Base-by-base conservation (phyloP, 2,113 vertebrate genomes). In the Merops nubicus region DNA sequence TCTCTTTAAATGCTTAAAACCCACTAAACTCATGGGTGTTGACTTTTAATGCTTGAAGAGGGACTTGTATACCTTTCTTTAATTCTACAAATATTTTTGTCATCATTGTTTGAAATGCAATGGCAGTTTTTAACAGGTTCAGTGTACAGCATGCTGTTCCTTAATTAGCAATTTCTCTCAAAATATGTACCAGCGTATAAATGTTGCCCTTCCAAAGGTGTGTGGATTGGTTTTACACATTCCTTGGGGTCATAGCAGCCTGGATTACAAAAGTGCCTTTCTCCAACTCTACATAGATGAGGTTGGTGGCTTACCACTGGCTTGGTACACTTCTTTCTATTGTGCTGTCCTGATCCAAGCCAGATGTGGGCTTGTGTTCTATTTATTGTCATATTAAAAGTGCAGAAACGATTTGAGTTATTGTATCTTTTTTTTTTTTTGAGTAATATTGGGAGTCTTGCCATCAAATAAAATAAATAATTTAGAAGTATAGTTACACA, bases 131-230 rank as follows among this genome's bases (percentile, higher is more conserved):
- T 73, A 43, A 54, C 9, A 26, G 10, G 1, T 73, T 81, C 19
- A 9, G 5, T 45, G 16, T 78, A 50, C 50, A 65, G 47, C 0
- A 2, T 67, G 19, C 17, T 5, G 7, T 74, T 73, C n/a, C 45
- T 75, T 63, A 38, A 22, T 21, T 45, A 67, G 31, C 8, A 7
- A 11, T 73, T 86, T 88, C 28, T 56, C 38, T 40, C 9, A 7
- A 60, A 68, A 64, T 22, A 22, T 8, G 6, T 2, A 0, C 2
- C 16, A 78, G 15, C 12, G 8, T 38, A 3, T 36, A 33, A 11
- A 16, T 72, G 15, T 28, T 92, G 26, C 3, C 12, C 42, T 77
- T 92, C 26, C 3, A 38, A 60, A 88, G 19, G 12, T 28, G 8
- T 8, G 13, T 36, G 5, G 26, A 45, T 82, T 4, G 21, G 8